A percentile compares a stretch with the other conserved stretches of the same genome.
These are phyloP conservation scores for Meiosimyza decipiens DNA, from an alignment of 2,888 invertebrate genomes.

Conservation along the genomic window DNA sequence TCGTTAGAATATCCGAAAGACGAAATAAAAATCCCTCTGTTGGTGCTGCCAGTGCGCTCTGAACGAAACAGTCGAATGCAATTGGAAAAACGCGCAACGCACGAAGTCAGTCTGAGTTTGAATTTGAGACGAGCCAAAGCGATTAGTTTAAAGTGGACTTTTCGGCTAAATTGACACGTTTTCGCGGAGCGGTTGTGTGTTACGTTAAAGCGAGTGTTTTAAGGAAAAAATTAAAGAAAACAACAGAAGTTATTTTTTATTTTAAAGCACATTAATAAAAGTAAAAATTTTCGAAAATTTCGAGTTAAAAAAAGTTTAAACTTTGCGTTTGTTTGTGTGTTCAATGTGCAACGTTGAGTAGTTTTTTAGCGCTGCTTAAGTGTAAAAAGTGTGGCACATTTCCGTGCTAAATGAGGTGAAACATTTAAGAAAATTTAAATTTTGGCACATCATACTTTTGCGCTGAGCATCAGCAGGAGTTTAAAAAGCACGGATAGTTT, in stretches of 20 bases:
- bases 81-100: conserved; percentile 7
- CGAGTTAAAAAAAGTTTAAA: conserved; percentile 28
- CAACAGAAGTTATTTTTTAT: not conserved
- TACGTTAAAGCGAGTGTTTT: conserved; percentile 4
- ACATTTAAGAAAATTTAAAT: no score
- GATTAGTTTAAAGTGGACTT: conserved; percentile 67
- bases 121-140: conserved; percentile 52
- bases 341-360: no score
- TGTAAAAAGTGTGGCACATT: no score
- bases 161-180: conserved; percentile 64
- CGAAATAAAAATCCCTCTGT: conserved; percentile 2
- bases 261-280: conserved; percentile 19
- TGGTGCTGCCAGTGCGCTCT: conserved; percentile 2
- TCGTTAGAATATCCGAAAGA: not conserved
- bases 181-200: conserved; percentile 53
- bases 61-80: conserved; percentile 8
- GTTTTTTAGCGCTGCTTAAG: no score
- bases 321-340: no score
- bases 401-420: no score
- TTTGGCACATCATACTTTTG: no score
- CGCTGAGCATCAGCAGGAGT: no score
- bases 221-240: conserved; percentile 15
- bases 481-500: no score
- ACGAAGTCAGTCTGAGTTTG: conserved; percentile 32
- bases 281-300: conserved; percentile 31